Percentiles rank a stretch among this genome's conserved stretches.
Conservation (phyloP, 2,113 vertebrate species). For the Pachyramphus minor region DNA sequence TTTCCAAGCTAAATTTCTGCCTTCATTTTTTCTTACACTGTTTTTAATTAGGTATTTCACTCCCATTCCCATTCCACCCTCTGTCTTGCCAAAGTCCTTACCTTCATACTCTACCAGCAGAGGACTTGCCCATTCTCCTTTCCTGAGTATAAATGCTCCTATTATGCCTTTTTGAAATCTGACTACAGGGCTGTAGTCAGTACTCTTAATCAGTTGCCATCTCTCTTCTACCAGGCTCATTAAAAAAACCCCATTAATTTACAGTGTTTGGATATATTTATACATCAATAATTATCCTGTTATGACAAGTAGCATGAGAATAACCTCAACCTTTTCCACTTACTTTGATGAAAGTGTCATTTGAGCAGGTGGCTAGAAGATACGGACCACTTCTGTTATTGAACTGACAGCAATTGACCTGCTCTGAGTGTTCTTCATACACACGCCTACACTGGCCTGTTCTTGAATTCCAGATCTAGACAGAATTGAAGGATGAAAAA, state of each 20-base stretch:
- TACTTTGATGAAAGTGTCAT: slow-evolving; percentile 82
- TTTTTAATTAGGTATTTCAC: not conserved
- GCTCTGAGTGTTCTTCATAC: slow-evolving; percentile 87
- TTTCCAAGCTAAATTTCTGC: not conserved
- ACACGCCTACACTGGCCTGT: slow-evolving; percentile 71
- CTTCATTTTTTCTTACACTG: not conserved
- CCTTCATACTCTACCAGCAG: not conserved
- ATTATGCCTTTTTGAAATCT: not conserved
- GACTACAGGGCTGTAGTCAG: not conserved
- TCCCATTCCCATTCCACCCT: not conserved
- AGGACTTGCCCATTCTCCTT: not conserved
- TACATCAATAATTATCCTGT: not conserved
- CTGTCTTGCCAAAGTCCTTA: not conserved
- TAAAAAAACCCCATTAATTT: not conserved
- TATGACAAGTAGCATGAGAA: not conserved
- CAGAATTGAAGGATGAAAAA: not conserved
- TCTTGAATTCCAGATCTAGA: slow-evolving; percentile 87
- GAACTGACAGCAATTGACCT: slow-evolving; percentile 93
- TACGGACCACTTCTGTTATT: slow-evolving; percentile 74
- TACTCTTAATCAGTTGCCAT: not conserved
- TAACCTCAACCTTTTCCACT: slow-evolving; percentile 31
- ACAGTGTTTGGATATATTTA: not conserved
- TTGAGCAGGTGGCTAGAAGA: slow-evolving; percentile 89
- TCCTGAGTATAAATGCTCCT: not conserved
- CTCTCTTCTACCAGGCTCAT: not conserved